phyloP scores from a whole-genome alignment of 2,113 vertebrate genomes.

The Hemicordylus capensis region DNA sequence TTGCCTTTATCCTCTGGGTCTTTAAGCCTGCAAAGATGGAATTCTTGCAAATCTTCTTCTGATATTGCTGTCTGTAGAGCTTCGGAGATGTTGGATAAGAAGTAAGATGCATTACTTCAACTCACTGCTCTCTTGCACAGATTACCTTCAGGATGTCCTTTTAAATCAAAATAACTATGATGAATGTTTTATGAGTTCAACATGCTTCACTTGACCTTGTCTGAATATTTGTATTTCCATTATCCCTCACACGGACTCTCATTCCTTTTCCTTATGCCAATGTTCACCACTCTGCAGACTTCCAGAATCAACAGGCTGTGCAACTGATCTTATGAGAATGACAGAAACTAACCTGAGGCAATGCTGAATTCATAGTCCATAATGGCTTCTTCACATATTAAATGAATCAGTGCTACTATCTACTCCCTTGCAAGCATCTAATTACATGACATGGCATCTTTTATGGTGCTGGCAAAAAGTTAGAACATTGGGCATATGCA shows the following conservation, averaged over 20 bases:
- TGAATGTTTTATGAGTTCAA: background rate
- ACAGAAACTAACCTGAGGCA: background rate
- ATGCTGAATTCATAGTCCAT: background rate
- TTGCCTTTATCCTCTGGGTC: background rate
- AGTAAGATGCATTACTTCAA: background rate
- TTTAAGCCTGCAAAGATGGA: background rate
- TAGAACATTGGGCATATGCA: background rate
- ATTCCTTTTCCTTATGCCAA: background rate
- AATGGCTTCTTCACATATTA: background rate
- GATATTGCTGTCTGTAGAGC: background rate
- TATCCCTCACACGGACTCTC: background rate
- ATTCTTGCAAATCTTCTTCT: background rate
- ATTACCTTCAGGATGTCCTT: conserved; percentile 15
- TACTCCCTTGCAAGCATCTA: background rate
- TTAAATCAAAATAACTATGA: conserved; percentile 15
- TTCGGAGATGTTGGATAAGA: conserved; percentile 27
- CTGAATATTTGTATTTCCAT: background rate
- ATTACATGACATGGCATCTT: background rate
- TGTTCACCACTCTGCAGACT: background rate
- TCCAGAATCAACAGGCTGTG: background rate
- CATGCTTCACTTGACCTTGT: background rate
- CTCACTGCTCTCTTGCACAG: accelerated
- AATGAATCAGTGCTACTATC: background rate
- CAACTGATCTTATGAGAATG: background rate
- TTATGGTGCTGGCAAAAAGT: background rate